phyloP scores from a whole-genome alignment of 2,797 vertebrate genomes.

The Alauda arvensis region DNA sequence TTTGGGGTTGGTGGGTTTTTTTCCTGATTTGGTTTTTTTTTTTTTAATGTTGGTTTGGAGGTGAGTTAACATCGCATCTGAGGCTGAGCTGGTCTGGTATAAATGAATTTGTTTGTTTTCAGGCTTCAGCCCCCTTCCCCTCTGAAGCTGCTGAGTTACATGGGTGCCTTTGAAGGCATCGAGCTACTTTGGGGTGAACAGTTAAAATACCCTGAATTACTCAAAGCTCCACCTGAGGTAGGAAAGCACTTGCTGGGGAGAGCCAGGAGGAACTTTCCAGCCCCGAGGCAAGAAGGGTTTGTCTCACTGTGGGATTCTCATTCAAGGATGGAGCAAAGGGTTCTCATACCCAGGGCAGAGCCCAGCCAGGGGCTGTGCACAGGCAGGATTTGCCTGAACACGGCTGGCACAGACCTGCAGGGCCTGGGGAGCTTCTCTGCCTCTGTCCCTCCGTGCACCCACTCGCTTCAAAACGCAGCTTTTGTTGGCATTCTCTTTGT shows the following conservation, averaged over 20 bases:
- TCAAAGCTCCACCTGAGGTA: not conserved
- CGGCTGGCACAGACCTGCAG: not conserved
- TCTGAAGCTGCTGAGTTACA: fast-evolving
- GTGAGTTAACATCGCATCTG: not conserved
- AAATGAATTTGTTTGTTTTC: not conserved
- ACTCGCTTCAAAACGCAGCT: not conserved
- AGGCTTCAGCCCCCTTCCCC: not conserved
- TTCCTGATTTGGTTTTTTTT: not conserved
- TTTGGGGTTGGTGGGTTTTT: not conserved
- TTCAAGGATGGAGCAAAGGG: not conserved
- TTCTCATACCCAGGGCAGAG: not conserved
- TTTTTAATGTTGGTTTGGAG: fast-evolving
- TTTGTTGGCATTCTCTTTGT: slow-evolving; percentile 9
- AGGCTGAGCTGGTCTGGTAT: fast-evolving
- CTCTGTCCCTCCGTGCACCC: not conserved
- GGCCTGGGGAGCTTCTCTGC: not conserved
- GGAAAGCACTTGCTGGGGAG: not conserved
- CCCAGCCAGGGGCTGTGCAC: not conserved
- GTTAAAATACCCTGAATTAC: not conserved
- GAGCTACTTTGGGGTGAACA: not conserved
- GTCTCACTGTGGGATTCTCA: fast-evolving
- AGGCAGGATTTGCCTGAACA: not conserved
- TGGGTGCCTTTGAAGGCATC: fast-evolving
- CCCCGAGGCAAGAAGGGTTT: not conserved
- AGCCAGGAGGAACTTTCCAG: not conserved